phyloP scores from a whole-genome alignment of 2,888 invertebrate species.

The Anaspis maculata region DNA sequence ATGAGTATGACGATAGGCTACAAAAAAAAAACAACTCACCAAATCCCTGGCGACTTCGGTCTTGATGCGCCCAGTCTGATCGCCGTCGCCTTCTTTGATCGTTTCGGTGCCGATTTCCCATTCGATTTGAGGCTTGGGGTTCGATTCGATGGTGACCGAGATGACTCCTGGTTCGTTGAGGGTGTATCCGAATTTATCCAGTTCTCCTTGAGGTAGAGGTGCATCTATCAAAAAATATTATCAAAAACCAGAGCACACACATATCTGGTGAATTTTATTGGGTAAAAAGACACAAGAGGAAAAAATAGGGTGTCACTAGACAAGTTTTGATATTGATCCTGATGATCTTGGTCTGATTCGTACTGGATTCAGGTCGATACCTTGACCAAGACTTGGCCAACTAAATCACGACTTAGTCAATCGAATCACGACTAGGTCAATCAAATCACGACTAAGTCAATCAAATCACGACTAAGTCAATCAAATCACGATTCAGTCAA shows the following conservation, averaged over 20 bases:
- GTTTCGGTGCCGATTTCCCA: slow-evolving; percentile 57
- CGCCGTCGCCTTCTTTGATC: slow-evolving; percentile 47
- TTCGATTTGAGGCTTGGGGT: slow-evolving; percentile 60
- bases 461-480: too few relatives aligned
- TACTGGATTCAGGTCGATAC: too few relatives aligned
- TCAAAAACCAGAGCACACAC: neutral
- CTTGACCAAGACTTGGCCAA: too few relatives aligned
- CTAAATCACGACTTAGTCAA: too few relatives aligned
- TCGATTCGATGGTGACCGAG: slow-evolving; percentile 63
- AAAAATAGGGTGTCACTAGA: too few relatives aligned
- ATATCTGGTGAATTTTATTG: too few relatives aligned
- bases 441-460: too few relatives aligned
- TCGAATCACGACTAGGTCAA: too few relatives aligned
- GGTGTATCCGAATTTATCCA: slow-evolving; percentile 65
- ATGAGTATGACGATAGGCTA: neutral
- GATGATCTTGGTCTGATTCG: too few relatives aligned
- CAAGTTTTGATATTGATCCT: too few relatives aligned
- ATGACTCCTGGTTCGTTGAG: slow-evolving; percentile 63
- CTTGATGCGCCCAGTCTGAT: slow-evolving; percentile 44
- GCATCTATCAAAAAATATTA: slow-evolving; percentile 46
- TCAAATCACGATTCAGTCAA: too few relatives aligned
- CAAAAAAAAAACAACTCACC: slow-evolving; percentile 29
- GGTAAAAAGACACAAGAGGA: too few relatives aligned
- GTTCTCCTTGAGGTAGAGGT: slow-evolving; percentile 52
- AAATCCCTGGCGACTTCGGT: slow-evolving; percentile 43